Percentiles rank a stretch among this genome's conserved stretches.
Evolutionary conservation across 2,888 invertebrate genomes (phyloP).

Genomic region (Ochropacha duplaris): DNA sequence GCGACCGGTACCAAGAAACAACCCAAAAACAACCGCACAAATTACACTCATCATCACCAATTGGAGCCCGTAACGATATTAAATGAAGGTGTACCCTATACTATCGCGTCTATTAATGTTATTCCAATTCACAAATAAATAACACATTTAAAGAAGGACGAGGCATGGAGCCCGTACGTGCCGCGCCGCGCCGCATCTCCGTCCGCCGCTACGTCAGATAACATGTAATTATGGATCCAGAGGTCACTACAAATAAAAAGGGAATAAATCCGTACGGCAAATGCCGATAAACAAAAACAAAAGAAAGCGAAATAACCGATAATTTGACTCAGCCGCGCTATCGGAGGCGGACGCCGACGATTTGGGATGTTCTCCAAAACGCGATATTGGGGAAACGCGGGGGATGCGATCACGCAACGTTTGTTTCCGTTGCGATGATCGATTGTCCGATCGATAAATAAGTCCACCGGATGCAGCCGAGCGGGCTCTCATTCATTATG

Average conservation of each 20-base stretch:
- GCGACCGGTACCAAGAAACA: constrained; percentile 20
- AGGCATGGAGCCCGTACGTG: constrained; percentile 62
- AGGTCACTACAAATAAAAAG: constrained; percentile 79
- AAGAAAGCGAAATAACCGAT: constrained; percentile 78
- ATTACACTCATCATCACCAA: constrained; percentile 74
- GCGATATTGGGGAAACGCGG: constrained; percentile 65
- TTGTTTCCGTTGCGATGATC: constrained; percentile 54
- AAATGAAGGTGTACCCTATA: constrained; percentile 75
- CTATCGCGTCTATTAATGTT: constrained; percentile 75
- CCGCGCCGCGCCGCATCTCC: constrained; percentile 39
- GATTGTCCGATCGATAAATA: constrained; percentile 44
- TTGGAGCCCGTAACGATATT: constrained; percentile 73
- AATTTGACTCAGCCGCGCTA: constrained; percentile 61
- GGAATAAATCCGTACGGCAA: constrained; percentile 58
- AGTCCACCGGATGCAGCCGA: constrained; percentile 49
- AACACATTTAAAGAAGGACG: constrained; percentile 75
- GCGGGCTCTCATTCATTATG: constrained; percentile 48
- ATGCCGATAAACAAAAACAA: constrained; percentile 70
- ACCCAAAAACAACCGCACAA: constrained; percentile 48
- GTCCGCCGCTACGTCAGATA: constrained; percentile 47
- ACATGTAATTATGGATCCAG: constrained; percentile 75
- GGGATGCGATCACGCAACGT: constrained; percentile 63
- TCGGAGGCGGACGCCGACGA: constrained; percentile 66
- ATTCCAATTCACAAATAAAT: constrained; percentile 79
- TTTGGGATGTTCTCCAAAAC: constrained; percentile 57